Conservation (phyloP, 2,113 vertebrate genomes). For the Brachyistius frenatus region DNA sequence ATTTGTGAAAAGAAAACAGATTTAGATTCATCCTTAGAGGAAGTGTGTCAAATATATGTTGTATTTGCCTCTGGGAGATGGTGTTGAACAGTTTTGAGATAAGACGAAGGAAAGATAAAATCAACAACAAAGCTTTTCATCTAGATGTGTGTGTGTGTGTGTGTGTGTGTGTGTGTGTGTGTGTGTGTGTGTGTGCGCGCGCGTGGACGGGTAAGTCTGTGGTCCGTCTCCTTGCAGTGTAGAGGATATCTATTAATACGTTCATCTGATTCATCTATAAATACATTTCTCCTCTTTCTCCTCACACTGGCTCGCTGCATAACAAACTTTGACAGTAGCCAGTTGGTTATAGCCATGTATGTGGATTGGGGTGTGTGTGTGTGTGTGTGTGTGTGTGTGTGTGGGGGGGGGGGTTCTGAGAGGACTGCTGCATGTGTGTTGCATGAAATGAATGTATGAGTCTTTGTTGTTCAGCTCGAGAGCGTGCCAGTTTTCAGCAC, state of each 20-base stretch:
- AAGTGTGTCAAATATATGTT: constrained; percentile 13
- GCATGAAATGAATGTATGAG: constrained; percentile 12
- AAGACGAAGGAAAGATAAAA: constrained; percentile 60
- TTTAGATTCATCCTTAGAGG: constrained; percentile 25
- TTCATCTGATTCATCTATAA: constrained; percentile 78
- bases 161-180: not conserved
- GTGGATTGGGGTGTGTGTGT: not conserved
- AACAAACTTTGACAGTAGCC: constrained; percentile 65
- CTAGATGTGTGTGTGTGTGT: constrained; percentile 28
- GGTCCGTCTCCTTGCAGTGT: constrained; percentile 65
- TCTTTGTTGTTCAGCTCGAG: constrained; percentile 35
- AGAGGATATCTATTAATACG: constrained; percentile 77
- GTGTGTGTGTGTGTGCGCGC: not conserved
- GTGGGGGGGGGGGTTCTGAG: not conserved
- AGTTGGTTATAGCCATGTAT: constrained; percentile 42
- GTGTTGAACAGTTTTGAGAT: constrained; percentile 47
- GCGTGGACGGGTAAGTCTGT: constrained; percentile 36
- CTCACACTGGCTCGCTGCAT: constrained; percentile 43
- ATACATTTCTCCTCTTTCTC: constrained; percentile 72
- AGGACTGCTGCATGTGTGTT: not conserved
- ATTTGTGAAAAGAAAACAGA: constrained; percentile 33
- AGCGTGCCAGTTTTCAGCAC: constrained; percentile 54
- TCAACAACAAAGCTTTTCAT: constrained; percentile 64
- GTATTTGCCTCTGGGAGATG: constrained; percentile 37
- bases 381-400: not conserved